Base-by-base conservation (phyloP, 2,113 vertebrate species). In the Hippocampus mohnikei region DNA sequence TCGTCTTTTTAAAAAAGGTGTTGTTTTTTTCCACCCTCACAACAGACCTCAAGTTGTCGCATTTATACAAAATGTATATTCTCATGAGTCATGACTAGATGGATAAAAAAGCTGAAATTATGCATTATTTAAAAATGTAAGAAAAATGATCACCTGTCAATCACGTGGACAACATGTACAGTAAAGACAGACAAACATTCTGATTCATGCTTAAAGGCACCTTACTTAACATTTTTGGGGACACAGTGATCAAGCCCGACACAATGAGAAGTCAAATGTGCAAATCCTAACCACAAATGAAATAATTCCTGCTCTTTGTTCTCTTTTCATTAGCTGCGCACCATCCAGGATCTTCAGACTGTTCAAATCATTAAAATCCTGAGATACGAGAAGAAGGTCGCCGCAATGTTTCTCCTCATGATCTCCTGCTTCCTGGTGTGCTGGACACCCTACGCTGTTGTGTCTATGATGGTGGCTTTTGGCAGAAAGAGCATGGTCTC, bases 361-460 rank as follows among this genome's bases (percentile, higher is more conserved):
- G 80, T 93, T 75, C 95, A 96, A 91, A 93, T 94, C 65, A 90
- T 96, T 77, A 96, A 93, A 86, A 94, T 95, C 85, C 82, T 97
- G 82, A 93, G 90, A 65, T 95, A 96, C 5, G 96, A 98, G 90
- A 96, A 94, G 84, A 96, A 95, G 82, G 89, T 97, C 63, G 93
- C 96, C 0, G 92, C 91, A 67, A 96, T 96, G 95, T 95, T 94
- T 79, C 92, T 97, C 70, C 81, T 96, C 63, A 95, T 97, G 95
- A 95, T 96, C 61, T 87, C 87, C 75, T 92, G 91, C 0, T 97
- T 97, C 83, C 92, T 98, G 84, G 72, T 94, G 79, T 95, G 94
- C 63, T 96, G 94, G 95, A 95, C 94, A 48, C 96, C 96, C 56
- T 95, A 95, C 62, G 92, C 95, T 0, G 90, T 96, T 1, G 90